phyloP scores from a whole-genome alignment of 2,113 vertebrate genomes.

The Terrapene triunguis region DNA sequence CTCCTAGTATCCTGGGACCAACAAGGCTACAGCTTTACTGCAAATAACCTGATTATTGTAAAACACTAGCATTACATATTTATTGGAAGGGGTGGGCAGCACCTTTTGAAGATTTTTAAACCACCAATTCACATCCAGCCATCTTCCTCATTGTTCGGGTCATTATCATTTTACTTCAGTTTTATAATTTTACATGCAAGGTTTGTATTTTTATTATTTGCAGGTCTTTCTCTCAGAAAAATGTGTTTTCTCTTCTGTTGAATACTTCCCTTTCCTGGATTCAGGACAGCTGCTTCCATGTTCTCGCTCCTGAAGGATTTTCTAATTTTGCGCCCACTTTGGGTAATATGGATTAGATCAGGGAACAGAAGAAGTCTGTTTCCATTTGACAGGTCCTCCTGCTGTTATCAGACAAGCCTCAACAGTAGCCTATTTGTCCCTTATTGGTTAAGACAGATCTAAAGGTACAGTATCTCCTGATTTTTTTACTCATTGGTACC shows the following conservation, averaged over 20 bases:
- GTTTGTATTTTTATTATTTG: not conserved
- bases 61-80: not conserved
- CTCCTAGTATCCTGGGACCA: not conserved
- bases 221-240: not conserved
- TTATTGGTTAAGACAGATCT: not conserved
- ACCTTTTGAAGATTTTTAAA: not conserved
- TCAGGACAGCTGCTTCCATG: not conserved
- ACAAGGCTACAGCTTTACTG: not conserved
- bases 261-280: not conserved
- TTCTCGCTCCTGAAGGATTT: not conserved
- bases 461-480: constrained; percentile 1
- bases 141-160: not conserved
- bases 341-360: not conserved
- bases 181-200: not conserved
- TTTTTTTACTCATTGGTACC: not conserved
- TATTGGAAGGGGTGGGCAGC: not conserved
- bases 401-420: not conserved
- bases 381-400: constrained; percentile 14
- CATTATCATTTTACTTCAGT: not conserved
- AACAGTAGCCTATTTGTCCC: not conserved
- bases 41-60: not conserved
- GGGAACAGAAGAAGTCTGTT: not conserved
- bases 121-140: not conserved
- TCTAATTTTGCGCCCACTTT: not conserved
- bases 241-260: not conserved